Evolutionary conservation across 1,140 invertebrate species (phyloP).

Genomic region (Drosophila nebulosa): DNA sequence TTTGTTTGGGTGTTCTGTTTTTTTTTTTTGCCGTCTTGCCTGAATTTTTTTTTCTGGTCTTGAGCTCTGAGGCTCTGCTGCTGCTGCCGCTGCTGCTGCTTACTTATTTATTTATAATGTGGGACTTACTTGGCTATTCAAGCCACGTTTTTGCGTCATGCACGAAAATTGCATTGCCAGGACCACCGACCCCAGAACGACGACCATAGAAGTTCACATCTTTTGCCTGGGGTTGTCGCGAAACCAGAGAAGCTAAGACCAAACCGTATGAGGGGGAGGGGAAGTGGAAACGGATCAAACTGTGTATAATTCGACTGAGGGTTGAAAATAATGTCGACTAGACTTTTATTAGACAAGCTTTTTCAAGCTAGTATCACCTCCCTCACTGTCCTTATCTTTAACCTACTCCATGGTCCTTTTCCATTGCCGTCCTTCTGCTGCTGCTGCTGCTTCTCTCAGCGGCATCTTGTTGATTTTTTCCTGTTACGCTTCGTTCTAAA

Average conservation of each 20-base stretch:
- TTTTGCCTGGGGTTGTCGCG: slow-evolving; percentile 39
- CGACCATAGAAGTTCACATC: slow-evolving; percentile 28
- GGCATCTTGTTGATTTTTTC: slow-evolving; percentile 40
- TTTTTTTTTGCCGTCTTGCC: slow-evolving; percentile 23
- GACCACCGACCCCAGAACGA: neutral
- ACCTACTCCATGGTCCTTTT: neutral
- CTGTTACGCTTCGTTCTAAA: slow-evolving; percentile 24
- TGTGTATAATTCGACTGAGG: slow-evolving; percentile 75
- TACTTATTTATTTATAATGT: slow-evolving; percentile 79
- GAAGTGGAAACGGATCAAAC: slow-evolving; percentile 64
- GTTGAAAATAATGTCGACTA: slow-evolving; percentile 74
- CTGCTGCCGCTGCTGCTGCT: slow-evolving; percentile 1
- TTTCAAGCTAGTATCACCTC: slow-evolving; percentile 1
- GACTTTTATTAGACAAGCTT: slow-evolving; percentile 79
- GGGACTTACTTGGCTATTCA: slow-evolving; percentile 72
- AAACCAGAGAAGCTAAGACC: neutral
- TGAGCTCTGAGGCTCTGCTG: slow-evolving; percentile 14
- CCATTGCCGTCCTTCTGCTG: neutral
- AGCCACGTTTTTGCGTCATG: slow-evolving; percentile 74
- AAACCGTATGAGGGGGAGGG: slow-evolving; percentile 17
- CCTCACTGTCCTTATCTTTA: neutral
- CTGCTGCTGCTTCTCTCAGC: slow-evolving; percentile 17
- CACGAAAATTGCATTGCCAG: slow-evolving; percentile 74
- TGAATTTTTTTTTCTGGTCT: slow-evolving; percentile 12
- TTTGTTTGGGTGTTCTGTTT: slow-evolving; percentile 11